Evolutionary conservation across 1,140 invertebrate genomes (phyloP).

Genomic region (Lethocerus indicus): DNA sequence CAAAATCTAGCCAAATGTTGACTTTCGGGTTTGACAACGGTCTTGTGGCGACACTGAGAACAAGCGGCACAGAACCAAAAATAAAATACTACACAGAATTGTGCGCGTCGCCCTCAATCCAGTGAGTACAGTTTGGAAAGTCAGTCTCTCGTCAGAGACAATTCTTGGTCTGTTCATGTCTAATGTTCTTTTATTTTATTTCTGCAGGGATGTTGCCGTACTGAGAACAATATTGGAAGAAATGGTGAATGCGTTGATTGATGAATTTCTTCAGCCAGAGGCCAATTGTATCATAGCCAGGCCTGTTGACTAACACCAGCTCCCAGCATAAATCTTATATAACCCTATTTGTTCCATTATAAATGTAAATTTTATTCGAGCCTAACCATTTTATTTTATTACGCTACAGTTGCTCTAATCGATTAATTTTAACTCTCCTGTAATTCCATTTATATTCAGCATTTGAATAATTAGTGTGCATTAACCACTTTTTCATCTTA

Average conservation of each 20-base stretch:
- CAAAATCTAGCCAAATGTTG: slow-evolving; percentile 83
- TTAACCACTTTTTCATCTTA: too few relatives aligned
- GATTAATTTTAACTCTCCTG: too few relatives aligned
- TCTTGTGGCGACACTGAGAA: slow-evolving; percentile 71
- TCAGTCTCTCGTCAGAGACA: background rate
- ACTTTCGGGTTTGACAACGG: slow-evolving; percentile 85
- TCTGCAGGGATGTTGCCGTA: slow-evolving; percentile 45
- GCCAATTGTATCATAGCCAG: too few relatives aligned
- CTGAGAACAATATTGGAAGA: slow-evolving; percentile 43
- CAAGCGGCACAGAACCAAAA: slow-evolving; percentile 98
- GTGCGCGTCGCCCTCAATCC: slow-evolving; percentile 42
- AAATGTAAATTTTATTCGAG: too few relatives aligned
- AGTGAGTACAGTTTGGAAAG: slow-evolving; percentile 28
- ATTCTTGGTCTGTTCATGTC: background rate
- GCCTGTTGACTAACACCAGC: too few relatives aligned
- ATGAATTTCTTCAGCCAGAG: slow-evolving; percentile 65
- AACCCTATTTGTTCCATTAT: too few relatives aligned
- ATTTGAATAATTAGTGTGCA: too few relatives aligned
- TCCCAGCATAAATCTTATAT: too few relatives aligned
- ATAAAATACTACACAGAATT: slow-evolving; percentile 95
- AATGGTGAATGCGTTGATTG: slow-evolving; percentile 60
- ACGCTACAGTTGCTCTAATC: too few relatives aligned
- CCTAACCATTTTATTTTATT: too few relatives aligned
- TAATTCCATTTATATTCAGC: too few relatives aligned
- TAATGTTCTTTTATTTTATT: slow-evolving; percentile 14